phyloP scores from a whole-genome alignment of 2,113 vertebrate species.

The Tragelaphus strepsiceros region DNA sequence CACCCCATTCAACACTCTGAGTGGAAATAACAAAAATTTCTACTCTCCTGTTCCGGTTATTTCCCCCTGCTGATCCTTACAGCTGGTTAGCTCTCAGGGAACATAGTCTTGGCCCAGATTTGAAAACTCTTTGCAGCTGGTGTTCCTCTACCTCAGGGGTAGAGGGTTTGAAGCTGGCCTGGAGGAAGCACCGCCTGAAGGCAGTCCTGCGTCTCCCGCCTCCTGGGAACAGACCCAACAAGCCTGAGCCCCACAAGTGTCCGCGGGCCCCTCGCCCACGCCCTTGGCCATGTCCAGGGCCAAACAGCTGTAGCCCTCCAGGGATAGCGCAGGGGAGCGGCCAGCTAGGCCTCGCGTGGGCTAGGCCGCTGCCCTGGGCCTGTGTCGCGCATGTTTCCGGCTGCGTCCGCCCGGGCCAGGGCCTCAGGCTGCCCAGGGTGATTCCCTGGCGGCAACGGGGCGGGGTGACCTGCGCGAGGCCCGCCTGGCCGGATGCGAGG shows the following conservation, averaged over 20 bases:
- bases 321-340: not conserved
- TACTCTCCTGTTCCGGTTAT: not conserved
- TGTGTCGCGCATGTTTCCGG: too few relatives aligned
- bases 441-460: not conserved
- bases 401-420: not conserved
- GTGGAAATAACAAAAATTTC: not conserved
- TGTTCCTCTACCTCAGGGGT: not conserved
- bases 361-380: not conserved
- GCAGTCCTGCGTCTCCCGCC: not conserved
- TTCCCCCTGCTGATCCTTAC: not conserved
- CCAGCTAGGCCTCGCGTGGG: not conserved
- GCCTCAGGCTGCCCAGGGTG: not conserved
- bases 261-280: not conserved
- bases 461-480: not conserved
- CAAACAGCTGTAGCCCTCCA: accelerated
- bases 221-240: not conserved
- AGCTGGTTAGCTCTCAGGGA: not conserved
- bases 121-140: not conserved
- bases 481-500: conserved; percentile 62
- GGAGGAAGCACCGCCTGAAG: not conserved
- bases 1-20: not conserved
- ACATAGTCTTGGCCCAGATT: accelerated
- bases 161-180: accelerated
- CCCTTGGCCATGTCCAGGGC: not conserved
- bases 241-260: too few relatives aligned